Conservation (phyloP, 1,140 invertebrate genomes). For the Saccostrea echinata region DNA sequence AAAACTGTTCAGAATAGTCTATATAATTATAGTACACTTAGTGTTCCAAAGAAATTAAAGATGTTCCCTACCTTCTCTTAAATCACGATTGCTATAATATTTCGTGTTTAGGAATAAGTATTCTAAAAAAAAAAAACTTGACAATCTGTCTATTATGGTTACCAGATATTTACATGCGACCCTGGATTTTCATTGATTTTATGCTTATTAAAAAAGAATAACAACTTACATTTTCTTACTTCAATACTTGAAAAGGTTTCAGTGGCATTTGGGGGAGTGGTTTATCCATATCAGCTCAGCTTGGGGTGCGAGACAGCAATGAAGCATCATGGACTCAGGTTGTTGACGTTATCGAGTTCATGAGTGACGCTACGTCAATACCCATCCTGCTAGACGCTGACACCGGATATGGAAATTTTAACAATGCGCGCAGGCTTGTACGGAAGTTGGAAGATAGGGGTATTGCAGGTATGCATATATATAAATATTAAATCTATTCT, state of each 20-base stretch:
- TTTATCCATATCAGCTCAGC: conserved; percentile 80
- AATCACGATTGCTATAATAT: too few species aligned
- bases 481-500: neutral
- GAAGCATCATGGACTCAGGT: conserved; percentile 82
- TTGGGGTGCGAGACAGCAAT: conserved; percentile 81
- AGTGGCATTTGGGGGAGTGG: conserved; percentile 82
- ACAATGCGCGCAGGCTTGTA: conserved; percentile 81
- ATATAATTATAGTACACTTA: too few species aligned
- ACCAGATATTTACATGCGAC: too few species aligned
- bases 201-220: too few species aligned
- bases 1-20: too few species aligned
- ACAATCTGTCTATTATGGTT: too few species aligned
- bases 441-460: conserved; percentile 80
- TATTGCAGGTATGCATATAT: conserved; percentile 76
- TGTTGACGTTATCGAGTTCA: conserved; percentile 81
- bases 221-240: too few species aligned
- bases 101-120: too few species aligned
- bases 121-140: too few species aligned
- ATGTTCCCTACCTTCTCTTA: too few species aligned
- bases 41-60: too few species aligned
- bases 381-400: conserved; percentile 82
- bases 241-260: conserved; percentile 74
- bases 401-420: conserved; percentile 82
- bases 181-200: too few species aligned
- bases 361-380: conserved; percentile 80